Percentiles rank a stretch among this genome's conserved stretches.
Evolutionary conservation across 2,113 vertebrate species (phyloP).

Genomic region (Caretta caretta): DNA sequence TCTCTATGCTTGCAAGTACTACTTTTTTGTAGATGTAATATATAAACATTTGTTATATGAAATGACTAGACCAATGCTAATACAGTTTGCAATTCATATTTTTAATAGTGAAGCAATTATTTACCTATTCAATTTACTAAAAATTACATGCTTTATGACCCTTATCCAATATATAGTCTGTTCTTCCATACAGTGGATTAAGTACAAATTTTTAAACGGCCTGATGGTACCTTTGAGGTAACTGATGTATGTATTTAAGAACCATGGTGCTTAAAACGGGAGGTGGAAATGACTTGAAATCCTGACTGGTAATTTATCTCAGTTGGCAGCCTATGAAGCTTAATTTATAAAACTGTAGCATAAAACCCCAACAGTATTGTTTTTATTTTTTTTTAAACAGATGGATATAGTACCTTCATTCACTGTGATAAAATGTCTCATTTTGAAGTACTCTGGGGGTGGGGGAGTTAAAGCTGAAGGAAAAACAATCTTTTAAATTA

Average conservation of each 20-base stretch:
- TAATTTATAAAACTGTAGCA: neutral
- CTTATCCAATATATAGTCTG: neutral
- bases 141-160: neutral
- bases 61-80: neutral
- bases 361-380: neutral
- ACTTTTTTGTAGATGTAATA: neutral
- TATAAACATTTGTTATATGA: neutral
- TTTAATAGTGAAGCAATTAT: neutral
- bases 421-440: neutral
- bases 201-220: neutral
- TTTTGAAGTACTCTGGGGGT: neutral
- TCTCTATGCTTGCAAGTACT: neutral
- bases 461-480: neutral
- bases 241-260: neutral
- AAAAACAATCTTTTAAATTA: neutral
- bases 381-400: neutral
- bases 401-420: neutral
- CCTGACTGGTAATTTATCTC: neutral
- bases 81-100: neutral
- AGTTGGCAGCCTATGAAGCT: neutral
- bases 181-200: neutral
- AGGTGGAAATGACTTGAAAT: neutral
- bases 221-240: neutral
- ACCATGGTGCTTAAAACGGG: neutral
- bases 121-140: rapidly evolving